Evolutionary conservation across 1,140 invertebrate species (phyloP), one percentile per base, ranked within the genome.

Genomic region (Brachionus rotundiformis): DNA sequence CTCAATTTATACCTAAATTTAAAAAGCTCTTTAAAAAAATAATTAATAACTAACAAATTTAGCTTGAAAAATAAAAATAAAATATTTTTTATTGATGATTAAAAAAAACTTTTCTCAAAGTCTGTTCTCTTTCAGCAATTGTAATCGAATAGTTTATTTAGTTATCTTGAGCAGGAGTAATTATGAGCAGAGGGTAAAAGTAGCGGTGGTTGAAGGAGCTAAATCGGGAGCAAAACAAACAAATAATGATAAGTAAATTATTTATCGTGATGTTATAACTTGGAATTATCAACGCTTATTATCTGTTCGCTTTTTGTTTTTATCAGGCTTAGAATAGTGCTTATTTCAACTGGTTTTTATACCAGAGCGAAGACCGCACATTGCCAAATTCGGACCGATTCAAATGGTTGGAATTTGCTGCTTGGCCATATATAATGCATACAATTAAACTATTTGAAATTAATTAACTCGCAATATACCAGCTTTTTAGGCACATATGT

Each of bases 1-100:
- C 16, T 31, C 33, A 29, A 68, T 36, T 68, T 68, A 36, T 68
- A 68, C 63, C 33, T 36, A 36, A 36, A 1, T 68, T 6, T 33
- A 33, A 33, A 68, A 19, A n/a, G n/a, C n/a, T n/a, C n/a, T n/a
- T 31, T n/a, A 68, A 68, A 68, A 19, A 4, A 68, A 68, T 68
- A 68, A 68, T 68, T 68, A 68, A 68, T 68, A 68, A 68, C 31
- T 19, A 68, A 68, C 63, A 68, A 68, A 68, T 68, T 68, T 68
- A 33, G 63, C 31, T 68, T 36, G 63, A 68, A 68, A 68, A 68
- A 68, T 33, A 6, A 68, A 68, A 36, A 36, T 27, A 27, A 27
- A 23, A 29, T 63, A 41, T 19, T 54, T 68, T 68, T 7, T 33
- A 36, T 68, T 68, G 63, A 68, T 68, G 63, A 68, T 68, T 39